Conservation (phyloP, 2,113 vertebrate genomes). For the Thinocorus orbignyianus region DNA sequence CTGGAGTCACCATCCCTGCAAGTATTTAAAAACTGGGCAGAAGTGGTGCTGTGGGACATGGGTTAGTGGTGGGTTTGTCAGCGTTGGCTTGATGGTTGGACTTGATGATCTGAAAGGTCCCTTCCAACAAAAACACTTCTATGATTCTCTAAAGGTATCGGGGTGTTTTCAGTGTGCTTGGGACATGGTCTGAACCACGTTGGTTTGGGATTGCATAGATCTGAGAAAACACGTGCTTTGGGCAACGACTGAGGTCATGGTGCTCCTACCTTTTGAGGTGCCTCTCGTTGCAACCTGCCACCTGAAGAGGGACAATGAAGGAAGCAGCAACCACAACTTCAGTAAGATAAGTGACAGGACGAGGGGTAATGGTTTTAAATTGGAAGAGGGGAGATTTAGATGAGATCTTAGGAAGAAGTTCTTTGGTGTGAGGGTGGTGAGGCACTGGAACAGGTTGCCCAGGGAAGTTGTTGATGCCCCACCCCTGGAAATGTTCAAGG, state of each 20-base stretch:
- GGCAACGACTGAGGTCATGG: neutral
- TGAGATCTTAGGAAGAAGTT: too few species aligned
- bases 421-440: too few species aligned
- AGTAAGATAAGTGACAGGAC: too few species aligned
- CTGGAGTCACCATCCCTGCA: neutral
- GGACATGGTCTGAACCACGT: rapidly evolving
- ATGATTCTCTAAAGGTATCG: neutral
- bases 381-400: too few species aligned
- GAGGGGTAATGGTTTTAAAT: too few species aligned
- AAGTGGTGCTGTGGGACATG: neutral
- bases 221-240: neutral
- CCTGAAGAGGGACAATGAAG: neutral
- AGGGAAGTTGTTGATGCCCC: too few species aligned
- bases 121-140: neutral
- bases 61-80: neutral
- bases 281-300: neutral
- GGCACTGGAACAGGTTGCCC: too few species aligned
- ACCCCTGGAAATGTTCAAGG: too few species aligned
- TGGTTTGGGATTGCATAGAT: neutral
- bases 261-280: neutral
- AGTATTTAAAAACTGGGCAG: neutral
- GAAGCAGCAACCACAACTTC: neutral
- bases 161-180: rapidly evolving
- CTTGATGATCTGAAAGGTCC: neutral
- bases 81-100: neutral